A percentile compares a stretch with the other conserved stretches of the same genome.
These are phyloP conservation scores for Aradus depressus DNA, from an alignment of 2,888 invertebrate genomes.

Conservation along the genomic window DNA sequence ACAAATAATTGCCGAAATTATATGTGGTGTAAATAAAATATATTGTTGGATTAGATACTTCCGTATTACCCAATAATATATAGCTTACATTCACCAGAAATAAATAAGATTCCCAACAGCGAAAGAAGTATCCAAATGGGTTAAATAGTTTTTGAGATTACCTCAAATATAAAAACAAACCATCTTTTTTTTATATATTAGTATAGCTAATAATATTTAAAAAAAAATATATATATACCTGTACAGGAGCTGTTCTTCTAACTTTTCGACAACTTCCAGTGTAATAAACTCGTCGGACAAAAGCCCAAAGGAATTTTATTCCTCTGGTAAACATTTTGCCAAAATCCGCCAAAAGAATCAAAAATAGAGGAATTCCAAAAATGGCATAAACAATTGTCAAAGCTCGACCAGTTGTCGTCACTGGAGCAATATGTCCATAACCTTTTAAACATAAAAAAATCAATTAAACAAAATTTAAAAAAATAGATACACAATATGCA, in stretches of 20 bases:
- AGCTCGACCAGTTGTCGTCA: conserved; percentile 71
- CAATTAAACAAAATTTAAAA: neutral
- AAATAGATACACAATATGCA: too few species aligned
- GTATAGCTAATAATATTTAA: conserved; percentile 10
- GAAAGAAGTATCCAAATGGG: too few species aligned
- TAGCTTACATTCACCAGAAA: too few species aligned
- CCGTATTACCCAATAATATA: too few species aligned
- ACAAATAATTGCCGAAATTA: too few species aligned
- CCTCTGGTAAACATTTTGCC: conserved; percentile 85
- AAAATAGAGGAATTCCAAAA: conserved; percentile 89
- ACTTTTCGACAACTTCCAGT: conserved; percentile 73
- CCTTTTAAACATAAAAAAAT: conserved; percentile 50
- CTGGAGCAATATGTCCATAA: conserved; percentile 92
- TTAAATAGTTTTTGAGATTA: too few species aligned
- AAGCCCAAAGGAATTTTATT: conserved; percentile 84
- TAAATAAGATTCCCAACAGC: too few species aligned
- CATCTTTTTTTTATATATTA: too few species aligned
- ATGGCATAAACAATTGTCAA: conserved; percentile 88
- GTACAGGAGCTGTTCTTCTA: conserved; percentile 60
- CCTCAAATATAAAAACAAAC: too few species aligned
- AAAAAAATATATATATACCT: conserved; percentile 41
- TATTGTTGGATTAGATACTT: too few species aligned
- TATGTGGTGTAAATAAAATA: too few species aligned
- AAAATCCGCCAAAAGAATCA: conserved; percentile 87
- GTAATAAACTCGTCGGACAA: conserved; percentile 69